Evolutionary conservation across 2,113 vertebrate genomes (phyloP).

Genomic region (Pangasianodon gigas): DNA sequence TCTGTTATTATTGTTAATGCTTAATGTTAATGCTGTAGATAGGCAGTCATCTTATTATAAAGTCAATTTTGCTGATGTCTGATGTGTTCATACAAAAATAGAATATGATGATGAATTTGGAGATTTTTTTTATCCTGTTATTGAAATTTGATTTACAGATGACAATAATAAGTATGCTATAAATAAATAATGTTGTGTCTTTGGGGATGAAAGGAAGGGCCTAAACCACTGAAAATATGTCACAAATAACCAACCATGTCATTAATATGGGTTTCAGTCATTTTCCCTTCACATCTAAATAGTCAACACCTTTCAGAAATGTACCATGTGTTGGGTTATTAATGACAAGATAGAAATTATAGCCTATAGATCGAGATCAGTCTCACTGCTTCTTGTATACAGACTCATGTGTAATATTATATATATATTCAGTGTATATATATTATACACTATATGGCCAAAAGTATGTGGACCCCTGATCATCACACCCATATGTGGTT

Average conservation of each 20-base stretch:
- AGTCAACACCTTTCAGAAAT: neutral
- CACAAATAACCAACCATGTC: neutral
- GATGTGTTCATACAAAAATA: too few relatives aligned
- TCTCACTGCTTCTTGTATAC: neutral
- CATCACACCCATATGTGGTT: neutral
- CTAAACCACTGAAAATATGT: neutral
- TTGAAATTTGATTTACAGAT: too few relatives aligned
- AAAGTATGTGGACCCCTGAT: too few relatives aligned
- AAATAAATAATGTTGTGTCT: too few relatives aligned
- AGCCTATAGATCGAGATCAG: neutral
- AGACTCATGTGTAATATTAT: neutral
- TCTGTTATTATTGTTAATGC: too few relatives aligned
- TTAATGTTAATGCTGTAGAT: too few relatives aligned
- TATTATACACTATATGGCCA: neutral
- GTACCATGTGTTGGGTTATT: neutral
- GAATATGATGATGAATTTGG: neutral
- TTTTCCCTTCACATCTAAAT: neutral
- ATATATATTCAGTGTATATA: too few relatives aligned
- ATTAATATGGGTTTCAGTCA: neutral
- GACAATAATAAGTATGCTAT: too few relatives aligned
- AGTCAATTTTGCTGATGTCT: too few relatives aligned
- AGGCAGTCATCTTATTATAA: too few relatives aligned
- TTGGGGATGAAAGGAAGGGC: neutral
- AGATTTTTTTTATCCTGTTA: too few relatives aligned
- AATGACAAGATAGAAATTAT: neutral